Evolutionary conservation across 2,113 vertebrate genomes (phyloP), one percentile per base, ranked within the genome.

Genomic region (Ornithorhynchus anatinus): DNA sequence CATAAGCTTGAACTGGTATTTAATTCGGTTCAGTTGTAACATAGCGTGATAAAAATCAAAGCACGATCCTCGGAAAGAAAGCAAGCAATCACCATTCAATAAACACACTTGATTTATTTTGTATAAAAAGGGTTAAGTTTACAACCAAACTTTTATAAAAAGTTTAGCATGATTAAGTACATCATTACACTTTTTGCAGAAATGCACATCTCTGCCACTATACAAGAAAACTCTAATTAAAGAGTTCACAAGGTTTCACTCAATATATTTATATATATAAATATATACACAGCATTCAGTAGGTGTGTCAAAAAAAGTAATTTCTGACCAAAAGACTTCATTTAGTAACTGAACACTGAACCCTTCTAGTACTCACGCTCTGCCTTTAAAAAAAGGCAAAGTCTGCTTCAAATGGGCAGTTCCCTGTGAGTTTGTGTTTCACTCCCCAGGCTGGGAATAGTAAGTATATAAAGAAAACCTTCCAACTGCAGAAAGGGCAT

Each of bases 101-200:
- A 95, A 95, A 96, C 91, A 95, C 95, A 96, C 96, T 95, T 89
- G 91, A 96, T 99, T 99, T 99, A 98, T 96, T 96, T 95, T 96
- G 94, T 97, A 97, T 96, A 96, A 96, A 96, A 97, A 97, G 93
- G 86, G 88, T 94, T 96, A 96, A 95, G 95, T 96, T 98, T 98
- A 99, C 97, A 99, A 97, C 93, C 88, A 96, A 98, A 99, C 97
- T 99, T 99, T 99, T 99, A 99, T 99, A 97, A 99, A 99, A 99
- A 99, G 97, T 99, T 96, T 96, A 96, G 96, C 95, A 95, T 95
- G 95, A 98, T 95, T 96, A 97, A 95, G 95, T 96, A 97, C 96
- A 96, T 96, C 96, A 96, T 97, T 96, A 97, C 95, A 97, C 91
- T 92, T 95, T 93, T 90, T 94, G 96, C 96, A 97, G 97, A 97